A percentile compares a stretch with the other conserved stretches of the same genome.
phyloP scores from a whole-genome alignment of 2,797 vertebrate genomes.

The Eulemur mongoz region DNA sequence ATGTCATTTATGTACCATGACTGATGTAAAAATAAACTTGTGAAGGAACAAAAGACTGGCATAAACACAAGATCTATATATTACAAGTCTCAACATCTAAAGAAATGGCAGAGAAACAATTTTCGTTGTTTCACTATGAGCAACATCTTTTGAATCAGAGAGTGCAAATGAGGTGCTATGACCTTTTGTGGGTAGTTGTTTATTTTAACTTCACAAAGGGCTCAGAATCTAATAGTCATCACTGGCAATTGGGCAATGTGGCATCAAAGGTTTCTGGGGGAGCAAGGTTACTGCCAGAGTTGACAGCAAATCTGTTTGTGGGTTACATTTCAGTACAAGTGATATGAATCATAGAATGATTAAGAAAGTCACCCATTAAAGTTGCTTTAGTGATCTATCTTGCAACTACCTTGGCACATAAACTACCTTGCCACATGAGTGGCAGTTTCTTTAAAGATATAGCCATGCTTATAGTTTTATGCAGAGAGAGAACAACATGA shows the following conservation, averaged over 20 bases:
- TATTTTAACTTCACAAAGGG: slow-evolving; percentile 57
- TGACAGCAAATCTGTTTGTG: slow-evolving; percentile 65
- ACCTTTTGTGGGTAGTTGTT: background rate
- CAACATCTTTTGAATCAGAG: slow-evolving; percentile 37
- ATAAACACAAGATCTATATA: slow-evolving; percentile 3
- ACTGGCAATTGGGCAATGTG: slow-evolving; percentile 47
- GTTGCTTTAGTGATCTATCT: slow-evolving; percentile 69
- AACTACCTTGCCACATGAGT: slow-evolving; percentile 30
- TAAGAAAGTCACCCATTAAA: slow-evolving; percentile 75
- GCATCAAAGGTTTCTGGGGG: slow-evolving; percentile 61
- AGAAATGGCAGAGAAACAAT: slow-evolving; percentile 20
- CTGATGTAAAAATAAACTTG: slow-evolving; percentile 32
- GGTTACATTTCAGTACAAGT: slow-evolving; percentile 67
- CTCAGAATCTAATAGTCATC: slow-evolving; percentile 16
- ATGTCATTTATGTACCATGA: slow-evolving; percentile 49
- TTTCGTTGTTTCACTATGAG: background rate
- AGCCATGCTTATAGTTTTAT: background rate
- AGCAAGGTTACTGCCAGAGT: slow-evolving; percentile 47
- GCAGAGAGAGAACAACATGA: slow-evolving; percentile 27
- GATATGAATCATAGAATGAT: slow-evolving; percentile 67
- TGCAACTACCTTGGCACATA: slow-evolving; percentile 69
- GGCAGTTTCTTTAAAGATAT: slow-evolving; percentile 41
- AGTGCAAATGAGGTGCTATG: background rate
- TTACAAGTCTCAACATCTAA: slow-evolving; percentile 27
- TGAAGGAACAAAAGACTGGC: slow-evolving; percentile 51